phyloP scores from a whole-genome alignment of 1,140 invertebrate species.

The Penaeus indicus region DNA sequence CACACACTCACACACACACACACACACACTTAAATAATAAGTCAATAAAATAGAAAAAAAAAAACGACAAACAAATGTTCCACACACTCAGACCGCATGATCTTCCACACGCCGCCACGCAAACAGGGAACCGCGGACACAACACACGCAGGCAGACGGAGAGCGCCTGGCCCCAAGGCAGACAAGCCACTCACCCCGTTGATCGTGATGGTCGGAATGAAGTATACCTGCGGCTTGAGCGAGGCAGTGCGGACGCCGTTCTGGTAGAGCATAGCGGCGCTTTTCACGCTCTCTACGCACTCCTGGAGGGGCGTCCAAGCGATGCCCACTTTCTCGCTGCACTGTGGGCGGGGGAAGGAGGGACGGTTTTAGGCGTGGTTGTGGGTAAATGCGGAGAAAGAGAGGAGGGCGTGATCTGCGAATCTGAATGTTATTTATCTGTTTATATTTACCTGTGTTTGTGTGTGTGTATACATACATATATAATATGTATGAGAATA shows the following conservation, averaged over 20 bases:
- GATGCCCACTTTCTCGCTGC: conserved; percentile 39
- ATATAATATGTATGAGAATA: too few species aligned
- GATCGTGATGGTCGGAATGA: conserved; percentile 61
- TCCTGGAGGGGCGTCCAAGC: conserved; percentile 50
- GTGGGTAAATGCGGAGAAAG: too few species aligned
- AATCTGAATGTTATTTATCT: too few species aligned
- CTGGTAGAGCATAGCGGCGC: conserved; percentile 37
- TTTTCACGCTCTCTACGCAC: conserved; percentile 24
- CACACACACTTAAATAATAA: not conserved
- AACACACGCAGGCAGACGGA: too few species aligned
- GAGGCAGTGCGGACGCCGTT: conserved; percentile 44
- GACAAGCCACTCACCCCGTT: conserved; percentile 39
- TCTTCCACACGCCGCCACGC: too few species aligned
- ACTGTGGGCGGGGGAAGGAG: conserved; percentile 20
- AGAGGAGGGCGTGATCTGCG: too few species aligned
- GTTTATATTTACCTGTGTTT: too few species aligned
- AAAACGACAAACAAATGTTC: not conserved
- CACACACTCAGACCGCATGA: not conserved
- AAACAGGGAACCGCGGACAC: too few species aligned
- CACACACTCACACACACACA: too few species aligned
- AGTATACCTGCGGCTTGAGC: conserved; percentile 48
- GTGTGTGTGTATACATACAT: too few species aligned
- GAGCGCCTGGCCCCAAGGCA: too few species aligned
- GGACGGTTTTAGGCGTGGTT: too few species aligned
- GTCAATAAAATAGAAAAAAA: not conserved